phyloP scores from a whole-genome alignment of 2,797 vertebrate species.

The Euthynnus affinis region DNA sequence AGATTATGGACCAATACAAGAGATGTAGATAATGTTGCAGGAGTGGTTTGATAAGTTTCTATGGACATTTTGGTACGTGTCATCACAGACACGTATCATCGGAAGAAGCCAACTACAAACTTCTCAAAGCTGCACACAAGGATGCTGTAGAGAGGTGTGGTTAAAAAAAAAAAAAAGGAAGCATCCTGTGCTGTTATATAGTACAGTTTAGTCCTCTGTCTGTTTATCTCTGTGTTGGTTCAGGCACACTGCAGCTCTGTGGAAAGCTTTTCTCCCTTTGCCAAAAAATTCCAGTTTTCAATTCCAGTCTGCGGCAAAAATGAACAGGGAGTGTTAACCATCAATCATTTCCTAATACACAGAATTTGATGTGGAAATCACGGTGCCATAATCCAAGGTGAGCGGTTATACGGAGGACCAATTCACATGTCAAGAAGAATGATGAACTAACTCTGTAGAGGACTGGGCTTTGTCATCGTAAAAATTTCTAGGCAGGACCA shows the following conservation, averaged over 20 bases:
- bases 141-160: not conserved
- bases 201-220: not conserved
- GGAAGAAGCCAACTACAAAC: too few species aligned
- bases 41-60: too few species aligned
- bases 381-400: not conserved
- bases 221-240: conserved; percentile 17
- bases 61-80: not conserved
- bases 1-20: too few species aligned
- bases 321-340: conserved; percentile 10
- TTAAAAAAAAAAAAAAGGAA: not conserved
- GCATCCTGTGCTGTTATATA: not conserved
- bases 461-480: not conserved
- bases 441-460: conserved; percentile 25
- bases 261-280: conserved; percentile 6
- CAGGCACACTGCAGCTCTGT: conserved; percentile 12
- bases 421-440: conserved; percentile 43
- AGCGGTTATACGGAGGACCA: conserved; percentile 9
- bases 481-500: conserved; percentile 28
- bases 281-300: conserved; percentile 23
- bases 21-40: too few species aligned
- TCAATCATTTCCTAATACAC: conserved; percentile 42
- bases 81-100: too few species aligned
- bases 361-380: conserved; percentile 28
- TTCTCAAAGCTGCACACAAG: too few species aligned
- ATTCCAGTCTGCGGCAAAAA: conserved; percentile 14